Evolutionary conservation across 2,797 vertebrate genomes (phyloP), one percentile per base, ranked within the genome.

Genomic region (Acanthopagrus latus): DNA sequence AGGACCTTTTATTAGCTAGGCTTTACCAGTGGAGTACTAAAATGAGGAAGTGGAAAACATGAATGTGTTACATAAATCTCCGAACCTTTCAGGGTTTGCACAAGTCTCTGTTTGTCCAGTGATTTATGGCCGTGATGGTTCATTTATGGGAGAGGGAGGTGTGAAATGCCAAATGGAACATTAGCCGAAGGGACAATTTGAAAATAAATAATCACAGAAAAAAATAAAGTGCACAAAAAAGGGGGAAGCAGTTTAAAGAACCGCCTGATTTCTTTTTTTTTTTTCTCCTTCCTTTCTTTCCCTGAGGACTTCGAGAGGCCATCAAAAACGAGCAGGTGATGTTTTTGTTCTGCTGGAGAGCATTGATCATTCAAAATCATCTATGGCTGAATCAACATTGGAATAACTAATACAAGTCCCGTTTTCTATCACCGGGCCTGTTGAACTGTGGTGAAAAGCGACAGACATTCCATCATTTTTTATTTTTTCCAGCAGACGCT

Each of bases 51-150:
- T 98, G 97, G 97, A 97, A 97, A 98, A 98, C 97, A 99, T 97
- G 98, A 99, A 98, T 98, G 97, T 97, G 97, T 98, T 99, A 99
- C 97, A 98, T 99, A 99, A 99, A 99, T 99, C 97, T 99, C 96
- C 96, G 96, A 97, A 97, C 96, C 97, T 98, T 97, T 97, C 97
- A 96, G 96, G 96, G 93, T 96, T 93, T 94, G 96, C 96, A 96
- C 97, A 98, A 97, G 96, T 97, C 97, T 97, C 96, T 98, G 97
- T 98, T 99, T 99, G 97, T 97, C 96, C 96, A 95, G 95, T 99
- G 98, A 99, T 99, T 98, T 99, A 98, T 98, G 96, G 95, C 96
- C 94, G 95, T 95, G 96, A 97, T 96, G 96, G 96, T 97, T 99
- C 98, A 97, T 98, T 98, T 99, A 99, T 97, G 97, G 97, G 96